A percentile compares a stretch with the other conserved stretches of the same genome.
Conservation (phyloP, 2,888 invertebrate genomes). For the Epistrophe grossulariae region DNA sequence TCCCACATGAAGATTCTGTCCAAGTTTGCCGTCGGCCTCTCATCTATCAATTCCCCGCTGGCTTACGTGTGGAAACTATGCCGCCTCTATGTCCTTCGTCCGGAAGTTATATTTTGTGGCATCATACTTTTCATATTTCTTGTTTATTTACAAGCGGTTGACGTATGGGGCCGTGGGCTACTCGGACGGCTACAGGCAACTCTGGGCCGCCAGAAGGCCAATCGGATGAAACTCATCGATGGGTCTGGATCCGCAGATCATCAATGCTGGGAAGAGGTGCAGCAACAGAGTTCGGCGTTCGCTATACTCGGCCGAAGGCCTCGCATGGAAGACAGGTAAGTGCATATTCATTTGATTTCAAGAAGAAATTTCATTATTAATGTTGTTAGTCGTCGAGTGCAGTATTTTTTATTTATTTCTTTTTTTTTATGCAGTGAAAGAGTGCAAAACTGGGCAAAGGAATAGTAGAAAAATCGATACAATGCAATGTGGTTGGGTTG, state of each 20-base stretch:
- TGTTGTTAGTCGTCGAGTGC: background rate
- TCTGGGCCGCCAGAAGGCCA: conserved; percentile 80
- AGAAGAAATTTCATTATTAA: conserved; percentile 1
- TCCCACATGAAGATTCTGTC: conserved; percentile 94
- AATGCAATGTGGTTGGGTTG: conserved; percentile 10
- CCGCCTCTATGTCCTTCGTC: conserved; percentile 91
- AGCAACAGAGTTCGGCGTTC: conserved; percentile 91
- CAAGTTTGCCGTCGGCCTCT: conserved; percentile 91
- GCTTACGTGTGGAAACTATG: conserved; percentile 92
- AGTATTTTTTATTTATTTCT: background rate
- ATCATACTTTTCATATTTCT: conserved; percentile 89
- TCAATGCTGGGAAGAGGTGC: conserved; percentile 90
- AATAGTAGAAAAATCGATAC: conserved; percentile 67
- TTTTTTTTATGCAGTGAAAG: background rate
- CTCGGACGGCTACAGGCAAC: conserved; percentile 85
- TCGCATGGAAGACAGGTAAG: conserved; percentile 95
- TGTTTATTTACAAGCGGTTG: conserved; percentile 92
- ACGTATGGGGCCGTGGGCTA: conserved; percentile 91
- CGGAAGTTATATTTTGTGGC: conserved; percentile 91
- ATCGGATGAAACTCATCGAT: conserved; percentile 79
- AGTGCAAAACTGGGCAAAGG: conserved; percentile 9
- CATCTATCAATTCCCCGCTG: conserved; percentile 89
- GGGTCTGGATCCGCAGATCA: conserved; percentile 83
- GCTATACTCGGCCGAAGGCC: conserved; percentile 95
- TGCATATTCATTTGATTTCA: conserved; percentile 22